These are phyloP conservation scores for Petrolisthes cinctipes DNA, from an alignment of 2,888 invertebrate species.

Conservation along the genomic window DNA sequence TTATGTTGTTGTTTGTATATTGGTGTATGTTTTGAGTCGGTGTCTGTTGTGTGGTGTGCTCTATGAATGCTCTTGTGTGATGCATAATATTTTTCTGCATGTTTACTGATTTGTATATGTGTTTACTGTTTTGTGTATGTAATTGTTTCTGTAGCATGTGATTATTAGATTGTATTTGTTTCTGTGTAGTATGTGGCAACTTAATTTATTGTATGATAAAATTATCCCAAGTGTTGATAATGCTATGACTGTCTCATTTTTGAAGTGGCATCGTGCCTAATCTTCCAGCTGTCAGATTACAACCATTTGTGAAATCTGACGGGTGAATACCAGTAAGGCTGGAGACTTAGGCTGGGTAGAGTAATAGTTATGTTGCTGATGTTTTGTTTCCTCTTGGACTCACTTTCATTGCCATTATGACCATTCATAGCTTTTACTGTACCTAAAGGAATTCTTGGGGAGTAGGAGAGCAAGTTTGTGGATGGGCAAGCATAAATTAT, in stretches of 20 bases:
- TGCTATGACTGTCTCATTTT: neutral
- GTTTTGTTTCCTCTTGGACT: neutral
- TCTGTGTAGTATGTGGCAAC: too few relatives aligned
- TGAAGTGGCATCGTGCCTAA: neutral
- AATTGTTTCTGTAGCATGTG: neutral
- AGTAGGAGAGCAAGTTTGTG: too few relatives aligned
- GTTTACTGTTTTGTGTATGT: neutral
- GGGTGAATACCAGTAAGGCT: too few relatives aligned
- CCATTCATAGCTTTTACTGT: too few relatives aligned
- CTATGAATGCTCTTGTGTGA: neutral
- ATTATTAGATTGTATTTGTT: neutral
- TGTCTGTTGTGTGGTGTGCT: neutral
- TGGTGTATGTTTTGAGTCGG: too few relatives aligned
- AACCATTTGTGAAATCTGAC: neutral
- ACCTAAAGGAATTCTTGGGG: too few relatives aligned
- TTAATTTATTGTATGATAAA: neutral
- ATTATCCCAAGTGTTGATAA: neutral
- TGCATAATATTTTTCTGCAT: neutral
- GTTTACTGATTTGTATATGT: slow-evolving; percentile 10
- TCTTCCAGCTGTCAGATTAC: neutral
- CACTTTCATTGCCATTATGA: too few relatives aligned
- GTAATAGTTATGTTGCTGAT: neutral
- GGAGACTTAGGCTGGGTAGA: neutral
- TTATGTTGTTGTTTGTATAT: neutral
- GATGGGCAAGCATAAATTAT: too few relatives aligned